Conservation (phyloP, 2,797 vertebrate species). For the Lacerta viridis region DNA sequence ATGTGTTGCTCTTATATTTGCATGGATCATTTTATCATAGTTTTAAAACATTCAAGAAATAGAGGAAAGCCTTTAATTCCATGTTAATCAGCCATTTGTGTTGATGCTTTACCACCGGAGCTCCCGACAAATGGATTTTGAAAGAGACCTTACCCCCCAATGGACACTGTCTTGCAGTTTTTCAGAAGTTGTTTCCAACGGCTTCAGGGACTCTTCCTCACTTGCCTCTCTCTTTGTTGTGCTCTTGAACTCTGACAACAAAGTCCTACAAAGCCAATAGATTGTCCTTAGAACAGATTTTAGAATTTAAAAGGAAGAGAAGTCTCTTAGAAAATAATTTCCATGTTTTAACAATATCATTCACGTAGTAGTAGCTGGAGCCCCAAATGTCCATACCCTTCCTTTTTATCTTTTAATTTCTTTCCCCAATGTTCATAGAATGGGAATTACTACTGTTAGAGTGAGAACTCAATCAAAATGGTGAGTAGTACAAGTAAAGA, state of each 20-base stretch:
- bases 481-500: background rate
- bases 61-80: background rate
- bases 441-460: background rate
- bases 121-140: background rate
- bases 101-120: background rate
- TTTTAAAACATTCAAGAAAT: background rate
- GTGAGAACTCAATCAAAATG: too few relatives aligned
- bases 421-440: background rate
- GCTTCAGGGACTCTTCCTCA: background rate
- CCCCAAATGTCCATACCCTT: background rate
- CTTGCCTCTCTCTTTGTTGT: background rate
- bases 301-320: background rate
- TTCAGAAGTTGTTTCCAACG: conserved; percentile 15
- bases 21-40: background rate
- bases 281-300: background rate
- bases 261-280: background rate
- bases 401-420: background rate
- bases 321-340: background rate
- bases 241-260: conserved; percentile 11
- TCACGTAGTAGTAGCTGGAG: background rate
- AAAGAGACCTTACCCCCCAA: background rate
- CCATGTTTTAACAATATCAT: background rate
- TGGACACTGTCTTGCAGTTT: background rate
- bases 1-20: background rate
- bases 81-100: background rate